These are phyloP conservation scores for Tragelaphus buxtoni DNA, from an alignment of 2,113 vertebrate genomes.

Conservation along the genomic window DNA sequence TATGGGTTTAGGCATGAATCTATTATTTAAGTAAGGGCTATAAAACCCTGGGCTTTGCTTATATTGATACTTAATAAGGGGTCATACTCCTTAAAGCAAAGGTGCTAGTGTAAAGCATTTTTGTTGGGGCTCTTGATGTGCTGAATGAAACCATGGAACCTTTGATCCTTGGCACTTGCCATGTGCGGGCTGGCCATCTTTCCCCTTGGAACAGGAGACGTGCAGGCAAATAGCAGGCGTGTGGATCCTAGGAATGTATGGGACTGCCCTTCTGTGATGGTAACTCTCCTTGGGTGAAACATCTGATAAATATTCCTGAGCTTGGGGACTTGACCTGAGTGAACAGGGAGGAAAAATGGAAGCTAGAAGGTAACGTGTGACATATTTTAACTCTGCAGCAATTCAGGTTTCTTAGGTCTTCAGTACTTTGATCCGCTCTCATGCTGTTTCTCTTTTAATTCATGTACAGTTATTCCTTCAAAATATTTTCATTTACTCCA, in stretches of 20 bases:
- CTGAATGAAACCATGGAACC: conserved; percentile 55
- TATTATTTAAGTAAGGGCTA: background rate
- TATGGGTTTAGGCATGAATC: background rate
- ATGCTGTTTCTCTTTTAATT: background rate
- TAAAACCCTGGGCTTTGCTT: conserved; percentile 13
- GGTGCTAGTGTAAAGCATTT: background rate
- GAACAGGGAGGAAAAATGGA: background rate
- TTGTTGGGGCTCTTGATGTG: conserved; percentile 41
- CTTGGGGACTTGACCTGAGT: no score
- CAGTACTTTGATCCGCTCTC: background rate
- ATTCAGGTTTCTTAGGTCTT: background rate
- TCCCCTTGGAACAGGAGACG: conserved; percentile 56
- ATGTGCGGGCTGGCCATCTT: conserved; percentile 71
- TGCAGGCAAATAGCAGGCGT: conserved; percentile 36
- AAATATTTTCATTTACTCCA: conserved; percentile 8
- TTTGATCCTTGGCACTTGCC: conserved; percentile 54
- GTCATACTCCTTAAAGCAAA: background rate
- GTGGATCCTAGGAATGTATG: background rate
- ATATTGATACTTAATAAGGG: background rate
- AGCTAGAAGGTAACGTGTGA: no score
- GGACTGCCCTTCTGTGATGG: background rate
- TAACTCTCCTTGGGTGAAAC: background rate
- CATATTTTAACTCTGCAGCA: background rate
- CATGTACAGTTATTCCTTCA: background rate
- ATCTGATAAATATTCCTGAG: background rate